Evolutionary conservation across 1,140 invertebrate genomes (phyloP).

Genomic region (Epicauta chinensis): DNA sequence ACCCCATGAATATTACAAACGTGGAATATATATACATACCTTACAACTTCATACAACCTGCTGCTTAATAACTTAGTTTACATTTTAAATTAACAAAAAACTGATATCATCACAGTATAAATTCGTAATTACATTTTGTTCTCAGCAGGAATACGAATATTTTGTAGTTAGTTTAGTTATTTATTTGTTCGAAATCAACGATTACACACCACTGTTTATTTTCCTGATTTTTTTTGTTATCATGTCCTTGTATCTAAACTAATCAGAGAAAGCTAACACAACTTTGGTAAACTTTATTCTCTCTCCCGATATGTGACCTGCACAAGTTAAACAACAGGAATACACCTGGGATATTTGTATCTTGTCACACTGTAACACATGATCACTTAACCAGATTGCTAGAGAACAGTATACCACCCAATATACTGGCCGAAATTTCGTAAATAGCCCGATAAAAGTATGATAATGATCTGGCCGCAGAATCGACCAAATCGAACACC

Average conservation of each 20-base stretch:
- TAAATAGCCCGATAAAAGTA: too few species aligned
- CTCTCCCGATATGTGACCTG: conserved; percentile 9
- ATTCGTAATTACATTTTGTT: too few species aligned
- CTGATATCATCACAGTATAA: neutral
- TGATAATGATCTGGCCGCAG: too few species aligned
- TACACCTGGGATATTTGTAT: conserved; percentile 7
- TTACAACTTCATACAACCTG: conserved; percentile 17
- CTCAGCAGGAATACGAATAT: too few species aligned
- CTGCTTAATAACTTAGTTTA: conserved; percentile 21
- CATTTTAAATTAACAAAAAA: conserved; percentile 21
- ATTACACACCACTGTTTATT: neutral
- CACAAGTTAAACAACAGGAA: neutral
- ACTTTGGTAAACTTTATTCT: conserved; percentile 11
- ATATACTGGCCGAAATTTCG: too few species aligned
- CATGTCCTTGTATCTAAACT: too few species aligned
- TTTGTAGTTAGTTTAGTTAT: too few species aligned
- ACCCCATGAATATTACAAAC: conserved; percentile 27
- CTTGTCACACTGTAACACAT: conserved; percentile 12
- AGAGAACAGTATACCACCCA: too few species aligned
- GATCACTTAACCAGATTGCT: conserved; percentile 13
- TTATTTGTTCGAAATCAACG: too few species aligned
- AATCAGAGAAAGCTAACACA: too few species aligned
- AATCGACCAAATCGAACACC: neutral
- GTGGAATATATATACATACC: conserved; percentile 11
- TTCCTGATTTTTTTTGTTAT: too few species aligned